phyloP scores from a whole-genome alignment of 2,113 vertebrate species.

The Siphamia tubifer region DNA sequence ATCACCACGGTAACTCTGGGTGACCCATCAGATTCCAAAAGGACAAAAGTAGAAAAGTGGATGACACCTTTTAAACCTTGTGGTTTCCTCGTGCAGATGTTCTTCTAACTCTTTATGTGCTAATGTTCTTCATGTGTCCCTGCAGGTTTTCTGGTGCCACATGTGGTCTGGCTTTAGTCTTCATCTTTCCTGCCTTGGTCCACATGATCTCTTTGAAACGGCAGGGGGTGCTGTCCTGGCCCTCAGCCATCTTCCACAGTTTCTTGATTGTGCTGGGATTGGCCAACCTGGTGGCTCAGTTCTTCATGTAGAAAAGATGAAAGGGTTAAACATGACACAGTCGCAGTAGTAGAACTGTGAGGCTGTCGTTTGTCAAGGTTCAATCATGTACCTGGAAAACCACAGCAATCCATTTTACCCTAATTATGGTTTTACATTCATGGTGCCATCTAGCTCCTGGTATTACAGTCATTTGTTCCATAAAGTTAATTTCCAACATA shows the following conservation, averaged over 20 bases:
- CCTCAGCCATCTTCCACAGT: slow-evolving; percentile 82
- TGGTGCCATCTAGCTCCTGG: not conserved
- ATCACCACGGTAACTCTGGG: too few relatives aligned
- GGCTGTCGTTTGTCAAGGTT: not conserved
- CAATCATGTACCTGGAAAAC: not conserved
- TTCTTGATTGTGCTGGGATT: slow-evolving; percentile 88
- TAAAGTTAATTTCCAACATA: not conserved
- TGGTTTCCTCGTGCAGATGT: not conserved
- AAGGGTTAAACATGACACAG: not conserved
- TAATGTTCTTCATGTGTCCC: slow-evolving; percentile 8
- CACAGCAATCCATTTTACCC: not conserved
- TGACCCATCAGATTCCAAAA: too few relatives aligned
- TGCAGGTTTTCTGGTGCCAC: slow-evolving; percentile 92
- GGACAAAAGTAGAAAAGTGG: too few relatives aligned
- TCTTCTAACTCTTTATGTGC: not conserved
- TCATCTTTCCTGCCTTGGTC: slow-evolving; percentile 89
- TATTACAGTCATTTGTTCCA: not conserved
- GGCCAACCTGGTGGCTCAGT: slow-evolving; percentile 90
- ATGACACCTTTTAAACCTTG: not conserved
- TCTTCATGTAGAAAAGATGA: slow-evolving; percentile 85
- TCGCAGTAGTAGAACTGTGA: not conserved
- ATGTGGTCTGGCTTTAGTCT: slow-evolving; percentile 93
- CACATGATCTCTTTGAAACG: slow-evolving; percentile 85
- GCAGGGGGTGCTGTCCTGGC: slow-evolving; percentile 83
- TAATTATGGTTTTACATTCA: not conserved